These are phyloP conservation scores for Isichthys henryi DNA, from an alignment of 2,113 vertebrate species.

Conservation along the genomic window DNA sequence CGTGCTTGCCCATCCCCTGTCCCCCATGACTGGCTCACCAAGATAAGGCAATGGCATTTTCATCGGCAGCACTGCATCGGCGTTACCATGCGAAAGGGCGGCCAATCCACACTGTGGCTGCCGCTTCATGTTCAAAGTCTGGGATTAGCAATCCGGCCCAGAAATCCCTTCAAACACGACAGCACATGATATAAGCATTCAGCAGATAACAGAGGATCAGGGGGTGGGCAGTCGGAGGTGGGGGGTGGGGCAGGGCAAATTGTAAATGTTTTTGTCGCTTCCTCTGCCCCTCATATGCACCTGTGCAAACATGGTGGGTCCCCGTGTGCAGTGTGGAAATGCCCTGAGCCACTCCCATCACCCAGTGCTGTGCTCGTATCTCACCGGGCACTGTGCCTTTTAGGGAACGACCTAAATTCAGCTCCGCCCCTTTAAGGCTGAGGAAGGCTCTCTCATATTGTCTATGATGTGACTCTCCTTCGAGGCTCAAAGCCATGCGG, in stretches of 20 bases:
- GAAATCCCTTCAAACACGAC: slow-evolving; percentile 94
- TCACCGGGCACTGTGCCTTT: neutral
- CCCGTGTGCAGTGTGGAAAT: neutral
- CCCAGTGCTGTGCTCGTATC: neutral
- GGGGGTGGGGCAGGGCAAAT: neutral
- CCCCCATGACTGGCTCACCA: neutral
- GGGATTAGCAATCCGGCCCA: slow-evolving; percentile 82
- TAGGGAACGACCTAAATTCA: neutral
- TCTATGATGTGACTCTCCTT: neutral
- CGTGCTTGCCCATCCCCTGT: neutral
- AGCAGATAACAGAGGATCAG: slow-evolving; percentile 55
- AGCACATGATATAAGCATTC: slow-evolving; percentile 69
- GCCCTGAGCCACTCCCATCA: neutral
- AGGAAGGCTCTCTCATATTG: neutral
- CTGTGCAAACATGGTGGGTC: neutral
- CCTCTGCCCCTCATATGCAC: neutral
- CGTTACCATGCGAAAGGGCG: slow-evolving; percentile 90
- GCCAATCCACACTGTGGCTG: slow-evolving; percentile 59
- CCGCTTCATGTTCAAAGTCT: slow-evolving; percentile 90
- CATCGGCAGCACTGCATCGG: slow-evolving; percentile 60
- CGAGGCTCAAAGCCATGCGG: neutral
- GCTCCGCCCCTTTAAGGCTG: neutral
- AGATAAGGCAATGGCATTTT: slow-evolving; percentile 90
- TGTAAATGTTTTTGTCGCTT: neutral
- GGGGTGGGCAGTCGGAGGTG: slow-evolving; percentile 42